Evolutionary conservation across 2,113 vertebrate genomes (phyloP), one percentile per base, ranked within the genome.

Genomic region (Machaerirhynchus nigripectus): DNA sequence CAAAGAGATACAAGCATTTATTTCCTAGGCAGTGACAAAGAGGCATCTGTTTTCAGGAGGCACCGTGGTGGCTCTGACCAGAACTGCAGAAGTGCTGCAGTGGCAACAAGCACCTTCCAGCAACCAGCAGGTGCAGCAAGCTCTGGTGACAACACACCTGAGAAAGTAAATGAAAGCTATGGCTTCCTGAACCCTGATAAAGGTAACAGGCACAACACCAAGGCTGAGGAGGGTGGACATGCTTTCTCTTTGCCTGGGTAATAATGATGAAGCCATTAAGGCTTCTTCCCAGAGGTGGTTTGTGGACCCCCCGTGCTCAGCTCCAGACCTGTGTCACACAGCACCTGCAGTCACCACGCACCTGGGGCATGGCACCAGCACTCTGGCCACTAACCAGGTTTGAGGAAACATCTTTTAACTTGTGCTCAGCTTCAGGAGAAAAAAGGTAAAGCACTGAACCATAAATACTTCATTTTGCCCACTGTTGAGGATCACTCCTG

Each of bases 1-100:
- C 70, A 97, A 93, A 97, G 93, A 98, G 95, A 98, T n/a, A 96
- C 76, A 92, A 85, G 85, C 46, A 90, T 96, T 97, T 89, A 96
- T 94, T 97, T 91, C 81, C 64, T 84, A 68, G 49, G 28, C 33
- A 75, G 44, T 55, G 65, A 52, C 46, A 73, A 61, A 80, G 77
- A 82, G 37, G 33, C 6, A 2, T 56, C 18, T 83, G 42, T 44
- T 91, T 93, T 91, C 82, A 94, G n/a, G 53, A 55, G 22, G 73
- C 37, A 30, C 15, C 0, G 1, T 49, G 35, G 35, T 84, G 84
- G 81, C 67, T 68, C 42, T 81, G 56, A 64, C 9, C 33, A 57
- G 68, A 77, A 70, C 75, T 13, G 2, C 88, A 86, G 55, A 74
- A n/a, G 33, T 17, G 30, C 71, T 33, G 53, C 42, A 30, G 60